Conservation (phyloP, 23 tunicate species). For the Ascidia mentula region DNA sequence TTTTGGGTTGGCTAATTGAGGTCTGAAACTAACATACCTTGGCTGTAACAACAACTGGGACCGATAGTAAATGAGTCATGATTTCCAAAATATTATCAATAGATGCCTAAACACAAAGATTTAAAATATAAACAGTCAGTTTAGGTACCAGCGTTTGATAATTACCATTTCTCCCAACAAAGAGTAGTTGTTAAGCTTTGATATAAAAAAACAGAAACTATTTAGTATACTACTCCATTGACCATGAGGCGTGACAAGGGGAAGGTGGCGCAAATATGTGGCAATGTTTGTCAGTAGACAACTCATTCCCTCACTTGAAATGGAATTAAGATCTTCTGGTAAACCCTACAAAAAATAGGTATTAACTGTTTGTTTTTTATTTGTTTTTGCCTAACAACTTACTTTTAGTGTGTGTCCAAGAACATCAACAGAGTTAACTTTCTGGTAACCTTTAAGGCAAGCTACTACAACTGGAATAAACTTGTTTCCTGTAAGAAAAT, state of each 20-base stretch:
- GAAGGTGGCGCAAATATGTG: constrained; percentile 26
- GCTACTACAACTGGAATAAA: constrained; percentile 45
- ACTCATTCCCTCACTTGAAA: not conserved
- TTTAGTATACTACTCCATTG: constrained; percentile 27
- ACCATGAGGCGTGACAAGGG: constrained; percentile 5
- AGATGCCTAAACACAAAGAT: not conserved
- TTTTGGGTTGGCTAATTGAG: too few species aligned
- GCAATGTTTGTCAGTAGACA: constrained; percentile 45
- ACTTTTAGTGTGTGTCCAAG: constrained; percentile 58
- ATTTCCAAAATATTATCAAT: constrained; percentile 23
- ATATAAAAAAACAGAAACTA: constrained; percentile 19
- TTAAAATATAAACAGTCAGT: not conserved
- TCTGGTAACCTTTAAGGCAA: constrained; percentile 58
- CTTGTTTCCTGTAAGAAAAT: constrained; percentile 18
- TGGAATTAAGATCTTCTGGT: constrained; percentile 21
- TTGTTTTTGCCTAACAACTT: not conserved
- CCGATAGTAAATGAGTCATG: constrained; percentile 27
- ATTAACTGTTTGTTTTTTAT: not conserved
- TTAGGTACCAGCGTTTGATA: not conserved
- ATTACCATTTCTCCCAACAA: constrained; percentile 10
- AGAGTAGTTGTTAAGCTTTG: constrained; percentile 15
- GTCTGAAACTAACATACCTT: not conserved
- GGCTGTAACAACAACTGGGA: not conserved
- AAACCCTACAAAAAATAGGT: constrained; percentile 18
- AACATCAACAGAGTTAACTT: constrained; percentile 32